phyloP scores from a whole-genome alignment of 2,888 invertebrate species.

The Drosophila cognata region DNA sequence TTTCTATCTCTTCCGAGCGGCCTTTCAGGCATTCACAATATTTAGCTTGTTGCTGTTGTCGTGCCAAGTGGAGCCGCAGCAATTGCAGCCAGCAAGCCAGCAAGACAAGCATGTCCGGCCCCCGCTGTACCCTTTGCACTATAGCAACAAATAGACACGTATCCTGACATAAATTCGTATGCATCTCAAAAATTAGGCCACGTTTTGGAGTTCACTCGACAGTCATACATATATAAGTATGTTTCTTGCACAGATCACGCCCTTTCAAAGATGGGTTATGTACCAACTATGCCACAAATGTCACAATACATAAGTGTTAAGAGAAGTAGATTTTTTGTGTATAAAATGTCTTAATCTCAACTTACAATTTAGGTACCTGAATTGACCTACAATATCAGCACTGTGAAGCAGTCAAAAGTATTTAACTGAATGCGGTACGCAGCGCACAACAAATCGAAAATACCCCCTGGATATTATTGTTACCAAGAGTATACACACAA shows the following conservation, averaged over 20 bases:
- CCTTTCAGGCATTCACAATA: constrained; percentile 14
- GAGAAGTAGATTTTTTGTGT: not conserved
- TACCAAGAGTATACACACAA: not conserved
- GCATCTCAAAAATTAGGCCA: not conserved
- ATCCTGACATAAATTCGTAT: not conserved
- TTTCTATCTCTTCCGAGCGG: constrained; percentile 2
- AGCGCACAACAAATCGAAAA: not conserved
- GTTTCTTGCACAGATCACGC: not conserved
- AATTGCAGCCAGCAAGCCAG: constrained; percentile 30
- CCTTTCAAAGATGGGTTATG: not conserved
- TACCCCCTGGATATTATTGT: not conserved
- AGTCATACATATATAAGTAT: not conserved
- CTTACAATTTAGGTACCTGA: not conserved
- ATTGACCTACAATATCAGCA: not conserved
- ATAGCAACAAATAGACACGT: not conserved
- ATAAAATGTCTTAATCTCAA: not conserved
- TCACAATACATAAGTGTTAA: not conserved
- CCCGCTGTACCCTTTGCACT: constrained; percentile 1
- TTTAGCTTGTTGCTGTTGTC: constrained; percentile 43
- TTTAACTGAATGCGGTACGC: not conserved
- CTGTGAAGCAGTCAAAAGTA: not conserved
- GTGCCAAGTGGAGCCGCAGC: constrained; percentile 26
- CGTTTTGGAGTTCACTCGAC: not conserved
- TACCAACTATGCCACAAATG: not conserved
- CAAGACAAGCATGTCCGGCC: constrained; percentile 36